Evolutionary conservation across 2,113 vertebrate species (phyloP), one percentile per base, ranked within the genome.

Genomic region (Pagrus major): DNA sequence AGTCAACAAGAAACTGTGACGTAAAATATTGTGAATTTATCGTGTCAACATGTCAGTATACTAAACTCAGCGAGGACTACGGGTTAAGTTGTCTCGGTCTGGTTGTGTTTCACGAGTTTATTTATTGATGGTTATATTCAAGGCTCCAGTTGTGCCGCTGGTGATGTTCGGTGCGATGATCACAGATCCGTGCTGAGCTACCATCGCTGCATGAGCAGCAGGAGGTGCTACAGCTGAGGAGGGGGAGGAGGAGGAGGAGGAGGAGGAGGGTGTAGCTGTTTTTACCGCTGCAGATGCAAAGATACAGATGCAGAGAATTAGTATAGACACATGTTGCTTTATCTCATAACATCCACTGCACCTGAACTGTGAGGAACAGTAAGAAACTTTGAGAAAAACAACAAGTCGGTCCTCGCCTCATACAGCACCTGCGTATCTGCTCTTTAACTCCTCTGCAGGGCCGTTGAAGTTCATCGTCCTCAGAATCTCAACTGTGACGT

Each of bases 71-170:
- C n/a, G n/a, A n/a, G n/a, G n/a, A n/a, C n/a, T n/a, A n/a, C n/a
- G n/a, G n/a, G n/a, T n/a, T n/a, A n/a, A 9, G 7, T 16, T 18
- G 16, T 47, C 27, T 3, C 3, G 0, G 15, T 12, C 9, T 12
- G 4, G 6, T 58, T 9, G 23, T 31, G 49, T 47, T 37, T 39
- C 11, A 10, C n/a, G 25, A 16, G 9, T 39, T 61, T 59, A 64
- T 70, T 67, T 76, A 14, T 49, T 5, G 25, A 84, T 2, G 61
- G 0, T 80, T 63, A 92, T 3, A 39, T 47, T 91, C 37, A 2
- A 5, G 20, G 76, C 0, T 39, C 77, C 81, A 1, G 8, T 0
- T 14, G 16, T 23, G 61, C 27, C 0, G 9, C 25, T 10, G 1
- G 0, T 10, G 23, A 87, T 0, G 0, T 0, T 39, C 0, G 91